Evolutionary conservation across 2,113 vertebrate genomes (phyloP).

Genomic region (Crocuta crocuta): DNA sequence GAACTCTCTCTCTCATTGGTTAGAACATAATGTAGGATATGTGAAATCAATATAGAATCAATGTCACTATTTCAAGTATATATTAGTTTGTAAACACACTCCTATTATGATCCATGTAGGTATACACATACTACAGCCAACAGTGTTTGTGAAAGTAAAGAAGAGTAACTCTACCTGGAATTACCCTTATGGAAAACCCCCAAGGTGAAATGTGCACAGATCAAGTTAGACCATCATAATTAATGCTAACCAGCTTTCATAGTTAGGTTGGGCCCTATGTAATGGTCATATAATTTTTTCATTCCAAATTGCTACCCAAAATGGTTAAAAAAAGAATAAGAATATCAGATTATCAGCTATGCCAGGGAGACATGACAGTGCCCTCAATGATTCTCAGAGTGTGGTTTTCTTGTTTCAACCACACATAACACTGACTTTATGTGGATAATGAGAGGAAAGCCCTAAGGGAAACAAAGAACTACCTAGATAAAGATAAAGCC

Average conservation of each 20-base stretch:
- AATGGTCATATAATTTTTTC: not conserved
- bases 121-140: not conserved
- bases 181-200: not conserved
- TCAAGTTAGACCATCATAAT: not conserved
- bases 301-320: not conserved
- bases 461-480: not conserved
- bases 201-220: not conserved
- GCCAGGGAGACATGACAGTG: not conserved
- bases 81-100: not conserved
- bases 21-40: not conserved
- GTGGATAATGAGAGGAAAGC: not conserved
- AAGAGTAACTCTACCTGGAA: not conserved
- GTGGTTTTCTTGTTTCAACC: not conserved
- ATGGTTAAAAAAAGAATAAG: not conserved
- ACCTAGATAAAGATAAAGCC: not conserved
- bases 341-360: not conserved
- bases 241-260: not conserved
- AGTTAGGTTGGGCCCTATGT: not conserved
- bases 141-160: not conserved
- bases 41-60: not conserved
- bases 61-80: not conserved
- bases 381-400: not conserved
- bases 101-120: not conserved
- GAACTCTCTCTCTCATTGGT: not conserved
- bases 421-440: not conserved